Conservation (phyloP, 64 coral and sea anemone species). For the Acropora tenuis region DNA sequence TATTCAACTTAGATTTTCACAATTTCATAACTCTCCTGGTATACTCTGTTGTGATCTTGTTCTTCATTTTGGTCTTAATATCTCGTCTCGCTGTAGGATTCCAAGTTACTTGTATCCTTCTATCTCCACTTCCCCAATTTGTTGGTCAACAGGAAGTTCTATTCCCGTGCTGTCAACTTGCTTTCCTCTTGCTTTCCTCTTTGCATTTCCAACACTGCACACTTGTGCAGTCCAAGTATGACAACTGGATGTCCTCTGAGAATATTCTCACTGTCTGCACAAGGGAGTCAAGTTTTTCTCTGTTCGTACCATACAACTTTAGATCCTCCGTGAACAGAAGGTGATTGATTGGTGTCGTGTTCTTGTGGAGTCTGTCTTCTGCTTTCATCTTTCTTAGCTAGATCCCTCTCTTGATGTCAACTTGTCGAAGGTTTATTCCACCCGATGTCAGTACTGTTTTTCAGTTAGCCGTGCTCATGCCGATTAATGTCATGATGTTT, state of each 20-base stretch:
- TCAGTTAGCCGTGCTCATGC: not conserved
- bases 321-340: not conserved
- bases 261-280: not conserved
- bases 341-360: not conserved
- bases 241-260: not conserved
- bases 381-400: not conserved
- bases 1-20: not conserved
- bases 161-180: not conserved
- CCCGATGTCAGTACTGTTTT: not conserved
- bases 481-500: not conserved
- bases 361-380: not conserved
- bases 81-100: not conserved
- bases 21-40: not conserved
- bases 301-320: not conserved
- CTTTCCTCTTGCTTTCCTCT: not conserved
- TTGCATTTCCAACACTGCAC: not conserved
- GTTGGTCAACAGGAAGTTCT: not conserved
- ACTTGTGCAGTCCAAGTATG: not conserved
- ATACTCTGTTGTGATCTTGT: not conserved
- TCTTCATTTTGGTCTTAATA: not conserved
- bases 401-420: not conserved
- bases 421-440: not conserved
- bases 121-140: not conserved
- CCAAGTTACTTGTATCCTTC: not conserved
- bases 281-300: not conserved